These are phyloP conservation scores for Lepidocyrtoides sp. DNA, from an alignment of 2,888 invertebrate genomes.

Conservation along the genomic window DNA sequence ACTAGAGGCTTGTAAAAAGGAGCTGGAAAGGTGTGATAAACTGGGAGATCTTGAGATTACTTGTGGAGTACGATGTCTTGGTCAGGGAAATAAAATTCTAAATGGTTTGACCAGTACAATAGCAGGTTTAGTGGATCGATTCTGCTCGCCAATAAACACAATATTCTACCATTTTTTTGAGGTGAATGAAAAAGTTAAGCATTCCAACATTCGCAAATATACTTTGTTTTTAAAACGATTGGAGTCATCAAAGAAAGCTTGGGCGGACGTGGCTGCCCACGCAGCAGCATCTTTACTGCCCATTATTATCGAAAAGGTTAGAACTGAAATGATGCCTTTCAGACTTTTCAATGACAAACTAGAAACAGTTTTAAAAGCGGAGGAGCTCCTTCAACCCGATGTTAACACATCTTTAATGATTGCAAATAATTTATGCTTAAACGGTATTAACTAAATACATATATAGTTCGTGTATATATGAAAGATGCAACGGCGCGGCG, in stretches of 20 bases:
- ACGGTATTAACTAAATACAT: not conserved
- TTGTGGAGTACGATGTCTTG: conserved; percentile 51
- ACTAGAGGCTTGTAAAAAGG: conserved; percentile 22
- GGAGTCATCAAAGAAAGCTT: not conserved
- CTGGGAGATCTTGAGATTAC: conserved; percentile 5
- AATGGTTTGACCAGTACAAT: not conserved
- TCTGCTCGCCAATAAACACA: conserved; percentile 39
- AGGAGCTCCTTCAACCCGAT: not conserved
- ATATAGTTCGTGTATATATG: not conserved
- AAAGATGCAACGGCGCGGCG: no score
- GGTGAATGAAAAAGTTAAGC: not conserved
- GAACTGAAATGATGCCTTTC: conserved; percentile 54
- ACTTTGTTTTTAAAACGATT: conserved; percentile 4
- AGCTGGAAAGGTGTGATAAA: not conserved
- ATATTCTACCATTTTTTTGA: conserved; percentile 36
- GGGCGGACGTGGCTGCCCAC: not conserved
- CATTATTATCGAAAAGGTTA: conserved; percentile 21
- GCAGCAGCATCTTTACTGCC: conserved; percentile 25
- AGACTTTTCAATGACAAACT: not conserved
- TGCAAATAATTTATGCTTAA: conserved; percentile 32
- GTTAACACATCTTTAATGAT: not conserved
- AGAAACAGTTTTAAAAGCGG: not conserved
- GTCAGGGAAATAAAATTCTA: not conserved
- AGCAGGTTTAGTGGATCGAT: not conserved
- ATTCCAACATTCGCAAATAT: conserved; percentile 13